Evolutionary conservation across 1,140 invertebrate genomes (phyloP), one percentile per base, ranked within the genome.

Genomic region (Cecropterus lyciades): DNA sequence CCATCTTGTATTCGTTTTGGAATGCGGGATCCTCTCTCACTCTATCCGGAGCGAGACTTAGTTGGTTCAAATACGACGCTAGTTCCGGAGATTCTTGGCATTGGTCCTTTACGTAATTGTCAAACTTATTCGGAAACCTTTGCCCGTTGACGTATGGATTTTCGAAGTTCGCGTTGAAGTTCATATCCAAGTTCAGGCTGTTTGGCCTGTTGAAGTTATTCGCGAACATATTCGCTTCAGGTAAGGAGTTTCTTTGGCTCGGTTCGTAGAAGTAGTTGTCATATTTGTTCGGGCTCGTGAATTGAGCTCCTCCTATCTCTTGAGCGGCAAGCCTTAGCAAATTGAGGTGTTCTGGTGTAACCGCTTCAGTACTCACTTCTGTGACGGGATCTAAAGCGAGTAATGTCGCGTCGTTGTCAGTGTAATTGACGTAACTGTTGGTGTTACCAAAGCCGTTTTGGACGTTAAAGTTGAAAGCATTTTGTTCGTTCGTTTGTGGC

Each of bases 301-400:
- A 91, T 60, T 91, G 89, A 4, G 89, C 89, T 9, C 89, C 85
- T 0, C 91, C 82, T 10, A 92, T 89, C 67, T 93, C 89, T 73
- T 92, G 90, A 14, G 92, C 87, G 0, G 92, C 92, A 9, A 93
- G 66, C 67, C 89, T 81, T 17, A 93, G 74, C 13, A 93, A 68
- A 51, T 92, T 92, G 0, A 93, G 67, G 48, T 93, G 89, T 74
- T 89, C 89, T 0, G 87, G 87, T 0, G 84, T 84, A 0, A 91
- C 86, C 0, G 80, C 74, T 1, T 86, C 82, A 0, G 77, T 62
- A 2, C 65, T 68, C 1, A 73, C 30, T 51, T 88, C 84, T 0
- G 69, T 52, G 0, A 89, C 69, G 0, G 84, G 67, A 9, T 91
- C 88, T 6, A 87, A 65, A 10, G 77, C 79, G 0, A 89, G 65